Evolutionary conservation across 2,888 invertebrate genomes (phyloP), one percentile per base, ranked within the genome.

Genomic region (Galerucella calmariensis): DNA sequence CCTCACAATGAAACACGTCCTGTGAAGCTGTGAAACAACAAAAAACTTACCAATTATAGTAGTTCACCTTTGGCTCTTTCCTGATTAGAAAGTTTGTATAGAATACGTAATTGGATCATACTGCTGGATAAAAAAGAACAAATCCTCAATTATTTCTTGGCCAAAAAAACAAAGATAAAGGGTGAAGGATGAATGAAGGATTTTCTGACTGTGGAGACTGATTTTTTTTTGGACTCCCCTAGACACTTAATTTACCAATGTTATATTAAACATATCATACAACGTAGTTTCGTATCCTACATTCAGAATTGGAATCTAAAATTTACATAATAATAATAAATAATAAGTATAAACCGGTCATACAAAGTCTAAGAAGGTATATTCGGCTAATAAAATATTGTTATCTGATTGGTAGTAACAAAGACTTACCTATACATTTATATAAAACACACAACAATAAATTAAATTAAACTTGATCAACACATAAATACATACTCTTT

Each of bases 361-460:
- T 41, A 41, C n/a, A 44, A 35, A n/a, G 62, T 65, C 63, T 65
- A 65, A 65, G 41, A 46, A 35, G 56, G 20, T 62, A 62, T 20
- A 65, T 16, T 65, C 46, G 16, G 63, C 63, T 69, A 61, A 48
- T 46, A 69, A 69, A 69, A 69, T 61, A 61, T 69, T 27, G 48
- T 59, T 68, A 20, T 41, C 35, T 68, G 58, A 44, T 20, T 44
- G 8, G 68, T 67, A 58, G 67, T 68, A 56, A 59, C 68, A 46
- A 68, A 53, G 20, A 59, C 53, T 61, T 61, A 59, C 16, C 69
- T 61, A 61, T 68, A 68, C 44, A 69, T 61, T 48, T 61, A 69
- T 69, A 69, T 53, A 58, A 41, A 69, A 69, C 53, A 69, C 53
- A 61, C 69, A 69, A 69, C 46, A 69, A 68, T 44, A 68, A 59